These are phyloP conservation scores for Orthonyx spaldingii DNA, from an alignment of 2,113 vertebrate genomes.

Conservation along the genomic window DNA sequence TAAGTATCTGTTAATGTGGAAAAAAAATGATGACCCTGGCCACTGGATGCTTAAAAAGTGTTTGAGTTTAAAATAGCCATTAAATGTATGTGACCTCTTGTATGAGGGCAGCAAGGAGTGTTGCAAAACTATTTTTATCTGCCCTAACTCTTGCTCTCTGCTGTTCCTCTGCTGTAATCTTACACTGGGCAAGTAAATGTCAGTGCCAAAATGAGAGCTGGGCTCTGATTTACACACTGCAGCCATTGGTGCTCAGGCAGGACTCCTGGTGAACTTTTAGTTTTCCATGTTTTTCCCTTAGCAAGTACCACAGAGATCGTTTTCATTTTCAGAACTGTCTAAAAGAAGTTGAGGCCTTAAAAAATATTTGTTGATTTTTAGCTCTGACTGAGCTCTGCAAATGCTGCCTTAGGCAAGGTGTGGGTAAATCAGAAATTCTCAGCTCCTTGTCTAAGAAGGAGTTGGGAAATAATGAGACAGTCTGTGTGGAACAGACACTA, in stretches of 20 bases:
- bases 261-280: background rate
- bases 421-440: background rate
- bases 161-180: constrained; percentile 78
- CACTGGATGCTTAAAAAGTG: background rate
- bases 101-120: constrained; percentile 62
- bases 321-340: background rate
- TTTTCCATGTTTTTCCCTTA: background rate
- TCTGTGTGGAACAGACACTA: background rate
- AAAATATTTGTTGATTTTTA: background rate
- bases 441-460: background rate
- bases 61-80: constrained; percentile 39
- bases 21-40: background rate
- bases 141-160: constrained; percentile 68
- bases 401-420: background rate
- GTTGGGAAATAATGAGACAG: background rate
- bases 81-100: constrained; percentile 70
- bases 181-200: constrained; percentile 80
- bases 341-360: background rate
- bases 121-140: constrained; percentile 82
- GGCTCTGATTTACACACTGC: constrained; percentile 32
- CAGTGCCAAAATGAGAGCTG: constrained; percentile 72
- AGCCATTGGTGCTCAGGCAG: background rate
- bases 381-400: background rate
- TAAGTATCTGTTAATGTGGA: background rate
- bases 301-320: accelerated